Evolutionary conservation across 2,113 vertebrate species (phyloP).

Genomic region (Epinephelus lanceolatus): DNA sequence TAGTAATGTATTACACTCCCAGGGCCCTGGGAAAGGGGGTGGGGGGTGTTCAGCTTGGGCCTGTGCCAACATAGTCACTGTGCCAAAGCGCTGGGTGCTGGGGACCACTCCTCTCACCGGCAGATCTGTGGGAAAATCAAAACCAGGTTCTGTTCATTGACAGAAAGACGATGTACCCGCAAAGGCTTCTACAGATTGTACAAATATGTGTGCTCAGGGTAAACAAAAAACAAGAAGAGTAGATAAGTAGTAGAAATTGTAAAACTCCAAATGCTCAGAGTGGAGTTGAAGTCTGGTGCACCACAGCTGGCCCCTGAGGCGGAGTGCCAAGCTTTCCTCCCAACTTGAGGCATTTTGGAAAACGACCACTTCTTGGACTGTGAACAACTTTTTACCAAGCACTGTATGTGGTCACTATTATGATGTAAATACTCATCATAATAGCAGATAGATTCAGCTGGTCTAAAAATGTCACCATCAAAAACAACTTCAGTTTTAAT

Average conservation of each 20-base stretch:
- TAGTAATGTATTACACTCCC: conserved; percentile 80
- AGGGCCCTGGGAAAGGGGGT: conserved; percentile 78
- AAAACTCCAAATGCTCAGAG: conserved; percentile 4
- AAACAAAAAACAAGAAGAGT: conserved; percentile 1
- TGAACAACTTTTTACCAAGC: conserved; percentile 25
- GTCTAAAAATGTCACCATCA: background rate
- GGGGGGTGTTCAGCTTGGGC: conserved; percentile 72
- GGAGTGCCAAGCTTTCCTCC: conserved; percentile 30
- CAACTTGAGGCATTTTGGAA: conserved; percentile 21
- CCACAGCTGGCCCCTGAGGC: conserved; percentile 64
- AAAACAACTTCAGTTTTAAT: background rate
- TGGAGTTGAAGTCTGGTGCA: conserved; percentile 1
- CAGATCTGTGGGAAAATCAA: conserved; percentile 80
- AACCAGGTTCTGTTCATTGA: conserved; percentile 68
- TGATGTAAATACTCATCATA: conserved; percentile 32
- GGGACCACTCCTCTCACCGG: conserved; percentile 66
- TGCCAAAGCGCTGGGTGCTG: conserved; percentile 76
- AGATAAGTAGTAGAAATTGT: background rate
- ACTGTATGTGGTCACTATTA: conserved; percentile 27
- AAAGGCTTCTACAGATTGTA: conserved; percentile 14
- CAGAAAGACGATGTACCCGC: background rate
- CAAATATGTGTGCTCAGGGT: conserved; percentile 4
- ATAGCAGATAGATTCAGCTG: background rate
- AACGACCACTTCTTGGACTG: conserved; percentile 30
- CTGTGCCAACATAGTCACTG: conserved; percentile 82